Percentiles rank a stretch among this genome's conserved stretches.
Evolutionary conservation across 2,797 vertebrate genomes (phyloP).

Genomic region (Propithecus deckenii): DNA sequence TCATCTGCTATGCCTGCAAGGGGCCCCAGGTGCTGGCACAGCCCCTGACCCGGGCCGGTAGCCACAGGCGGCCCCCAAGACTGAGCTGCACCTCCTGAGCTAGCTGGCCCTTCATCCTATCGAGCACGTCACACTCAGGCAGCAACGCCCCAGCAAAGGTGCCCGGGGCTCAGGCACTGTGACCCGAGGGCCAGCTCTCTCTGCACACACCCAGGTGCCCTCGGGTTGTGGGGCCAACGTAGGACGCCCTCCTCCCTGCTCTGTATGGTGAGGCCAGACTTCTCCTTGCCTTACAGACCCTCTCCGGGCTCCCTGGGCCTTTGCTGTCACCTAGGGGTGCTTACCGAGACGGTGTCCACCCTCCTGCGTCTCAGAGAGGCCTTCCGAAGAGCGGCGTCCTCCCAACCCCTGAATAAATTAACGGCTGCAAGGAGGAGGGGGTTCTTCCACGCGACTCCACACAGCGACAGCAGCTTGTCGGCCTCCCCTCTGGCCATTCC

Average conservation of each 20-base stretch:
- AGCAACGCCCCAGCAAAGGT: not conserved
- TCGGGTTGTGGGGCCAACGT: not conserved
- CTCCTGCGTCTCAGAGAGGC: not conserved
- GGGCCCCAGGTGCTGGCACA: not conserved
- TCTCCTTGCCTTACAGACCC: not conserved
- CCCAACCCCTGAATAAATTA: not conserved
- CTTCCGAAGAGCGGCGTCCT: not conserved
- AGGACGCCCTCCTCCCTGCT: not conserved
- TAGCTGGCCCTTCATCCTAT: not conserved
- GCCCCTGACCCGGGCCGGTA: not conserved
- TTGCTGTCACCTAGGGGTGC: not conserved
- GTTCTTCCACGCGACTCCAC: not conserved
- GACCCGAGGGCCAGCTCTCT: not conserved
- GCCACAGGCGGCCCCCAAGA: not conserved
- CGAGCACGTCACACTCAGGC: not conserved
- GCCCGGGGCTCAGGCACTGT: accelerated
- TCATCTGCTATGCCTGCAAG: not conserved
- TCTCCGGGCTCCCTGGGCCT: not conserved
- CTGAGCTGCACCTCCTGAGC: not conserved
- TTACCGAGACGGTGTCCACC: not conserved
- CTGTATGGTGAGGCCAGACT: not conserved
- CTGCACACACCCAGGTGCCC: not conserved
- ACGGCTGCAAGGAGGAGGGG: not conserved
- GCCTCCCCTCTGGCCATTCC: not conserved
- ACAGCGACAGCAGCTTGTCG: not conserved